Conservation (phyloP, 2,113 vertebrate genomes). For the Ovis canadensis region DNA sequence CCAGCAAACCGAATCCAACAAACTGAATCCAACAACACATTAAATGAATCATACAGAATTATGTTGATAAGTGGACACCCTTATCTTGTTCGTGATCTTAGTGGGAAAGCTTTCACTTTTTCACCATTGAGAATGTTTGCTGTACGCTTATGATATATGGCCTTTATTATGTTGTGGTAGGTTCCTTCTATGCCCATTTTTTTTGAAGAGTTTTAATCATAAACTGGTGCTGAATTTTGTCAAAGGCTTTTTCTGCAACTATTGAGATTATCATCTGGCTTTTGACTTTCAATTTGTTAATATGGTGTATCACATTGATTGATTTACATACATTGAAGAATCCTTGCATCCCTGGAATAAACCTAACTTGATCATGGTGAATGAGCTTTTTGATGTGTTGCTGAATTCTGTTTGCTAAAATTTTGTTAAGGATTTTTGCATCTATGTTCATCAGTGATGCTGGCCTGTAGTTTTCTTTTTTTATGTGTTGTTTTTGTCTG, state of each 20-base stretch:
- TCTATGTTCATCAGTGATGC: background rate
- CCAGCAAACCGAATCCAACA: background rate
- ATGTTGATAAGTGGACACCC: background rate
- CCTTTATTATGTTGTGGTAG: background rate
- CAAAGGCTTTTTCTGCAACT: background rate
- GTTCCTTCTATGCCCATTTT: background rate
- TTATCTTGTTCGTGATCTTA: background rate
- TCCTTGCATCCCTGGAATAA: background rate
- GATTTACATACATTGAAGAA: background rate
- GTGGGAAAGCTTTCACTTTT: background rate
- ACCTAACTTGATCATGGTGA: background rate
- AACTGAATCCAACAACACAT: background rate
- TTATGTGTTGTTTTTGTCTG: background rate
- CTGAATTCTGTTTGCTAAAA: background rate
- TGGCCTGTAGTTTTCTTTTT: background rate
- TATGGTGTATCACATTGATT: background rate
- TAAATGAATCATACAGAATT: background rate
- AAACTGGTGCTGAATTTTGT: background rate
- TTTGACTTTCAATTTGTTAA: background rate
- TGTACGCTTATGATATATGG: background rate
- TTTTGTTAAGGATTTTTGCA: background rate
- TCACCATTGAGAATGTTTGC: background rate
- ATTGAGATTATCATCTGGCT: background rate
- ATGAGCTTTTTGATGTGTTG: background rate
- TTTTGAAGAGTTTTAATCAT: background rate